These are phyloP conservation scores for Bombus superbus DNA, from an alignment of 1,140 invertebrate species.

Conservation along the genomic window DNA sequence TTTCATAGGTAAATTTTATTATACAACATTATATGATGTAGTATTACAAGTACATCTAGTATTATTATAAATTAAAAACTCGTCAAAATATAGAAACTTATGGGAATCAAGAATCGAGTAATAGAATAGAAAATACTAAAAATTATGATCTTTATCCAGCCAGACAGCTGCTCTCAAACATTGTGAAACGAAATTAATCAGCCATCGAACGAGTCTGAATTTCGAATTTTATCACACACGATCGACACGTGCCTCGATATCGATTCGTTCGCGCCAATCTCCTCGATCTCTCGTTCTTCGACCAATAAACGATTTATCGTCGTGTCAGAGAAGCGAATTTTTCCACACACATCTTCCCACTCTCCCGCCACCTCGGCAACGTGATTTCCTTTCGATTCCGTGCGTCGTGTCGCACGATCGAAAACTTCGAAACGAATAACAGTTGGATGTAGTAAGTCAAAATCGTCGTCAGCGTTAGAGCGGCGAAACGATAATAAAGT, in stretches of 20 bases:
- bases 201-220: neutral
- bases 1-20: no score
- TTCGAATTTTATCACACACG: neutral
- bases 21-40: no score
- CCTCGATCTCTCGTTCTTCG: neutral
- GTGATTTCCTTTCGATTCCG: neutral
- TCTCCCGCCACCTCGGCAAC: no score
- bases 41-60: no score
- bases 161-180: no score
- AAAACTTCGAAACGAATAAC: neutral
- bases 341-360: neutral
- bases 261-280: neutral
- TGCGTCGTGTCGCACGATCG: neutral
- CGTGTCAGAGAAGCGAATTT: neutral
- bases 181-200: neutral
- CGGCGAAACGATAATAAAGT: slow-evolving; percentile 1
- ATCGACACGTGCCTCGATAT: neutral
- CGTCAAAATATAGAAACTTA: no score
- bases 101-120: no score
- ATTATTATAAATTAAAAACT: no score
- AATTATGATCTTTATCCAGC: no score
- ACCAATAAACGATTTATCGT: neutral
- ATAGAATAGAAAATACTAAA: no score
- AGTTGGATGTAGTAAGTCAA: neutral
- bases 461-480: neutral